A percentile compares a stretch with the other conserved stretches of the same genome.
These are phyloP conservation scores for Cyprinodon brontotheroides DNA, from an alignment of 2,113 vertebrate genomes.

Conservation along the genomic window DNA sequence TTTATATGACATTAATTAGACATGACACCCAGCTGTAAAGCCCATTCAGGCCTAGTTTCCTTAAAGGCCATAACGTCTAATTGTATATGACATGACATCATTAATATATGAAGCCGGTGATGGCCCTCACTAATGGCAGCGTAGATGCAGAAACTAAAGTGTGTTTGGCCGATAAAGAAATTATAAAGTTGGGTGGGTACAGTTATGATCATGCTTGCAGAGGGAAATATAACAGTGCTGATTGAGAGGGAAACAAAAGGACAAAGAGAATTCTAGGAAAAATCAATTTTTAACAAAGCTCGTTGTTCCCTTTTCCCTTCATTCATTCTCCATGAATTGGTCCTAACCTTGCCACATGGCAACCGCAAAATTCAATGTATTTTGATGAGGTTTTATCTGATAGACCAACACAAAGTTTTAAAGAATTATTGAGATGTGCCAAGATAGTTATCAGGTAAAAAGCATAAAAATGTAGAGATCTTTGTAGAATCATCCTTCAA, in stretches of 20 bases:
- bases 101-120: conserved; percentile 61
- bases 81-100: conserved; percentile 51
- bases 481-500: too few relatives aligned
- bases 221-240: conserved; percentile 10
- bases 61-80: conserved; percentile 34
- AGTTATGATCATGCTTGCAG: conserved; percentile 2
- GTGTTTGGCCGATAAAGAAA: conserved; percentile 14
- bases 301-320: neutral
- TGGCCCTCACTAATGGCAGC: conserved; percentile 22
- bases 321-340: neutral
- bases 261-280: neutral
- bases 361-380: neutral
- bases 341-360: neutral
- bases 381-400: neutral
- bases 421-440: neutral
- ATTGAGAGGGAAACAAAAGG: neutral
- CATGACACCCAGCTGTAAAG: conserved; percentile 43
- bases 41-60: conserved; percentile 37
- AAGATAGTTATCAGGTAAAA: neutral
- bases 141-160: conserved; percentile 14
- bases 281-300: neutral
- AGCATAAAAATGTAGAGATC: too few relatives aligned
- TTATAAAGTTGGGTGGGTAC: conserved; percentile 13
- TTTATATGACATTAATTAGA: conserved; percentile 59
- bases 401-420: neutral